A percentile compares a stretch with the other conserved stretches of the same genome.
phyloP scores from a whole-genome alignment of 2,888 invertebrate species.

The Tachina lurida region DNA sequence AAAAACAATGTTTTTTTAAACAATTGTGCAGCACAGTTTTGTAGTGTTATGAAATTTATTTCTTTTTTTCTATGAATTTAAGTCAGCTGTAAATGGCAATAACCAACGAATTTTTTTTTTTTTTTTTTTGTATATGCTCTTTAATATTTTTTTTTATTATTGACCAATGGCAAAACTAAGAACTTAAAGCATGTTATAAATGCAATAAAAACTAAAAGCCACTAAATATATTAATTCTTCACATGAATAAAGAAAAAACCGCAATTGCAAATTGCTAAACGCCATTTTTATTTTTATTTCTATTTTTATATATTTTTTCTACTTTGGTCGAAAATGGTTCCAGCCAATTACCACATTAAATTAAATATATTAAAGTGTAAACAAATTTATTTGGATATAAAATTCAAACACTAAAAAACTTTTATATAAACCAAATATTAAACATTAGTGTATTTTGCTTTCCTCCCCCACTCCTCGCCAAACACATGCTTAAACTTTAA shows the following conservation, averaged over 20 bases:
- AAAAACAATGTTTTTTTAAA: conserved; percentile 44
- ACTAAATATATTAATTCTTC: conserved; percentile 8
- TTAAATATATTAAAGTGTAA: conserved; percentile 39
- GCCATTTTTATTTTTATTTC: not conserved
- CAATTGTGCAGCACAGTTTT: conserved; percentile 37
- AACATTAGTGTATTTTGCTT: not conserved
- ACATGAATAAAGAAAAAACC: conserved; percentile 8
- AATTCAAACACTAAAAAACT: not conserved
- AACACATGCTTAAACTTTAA: conserved; percentile 1
- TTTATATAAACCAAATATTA: conserved; percentile 15
- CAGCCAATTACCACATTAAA: conserved; percentile 50
- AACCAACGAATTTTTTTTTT: not conserved
- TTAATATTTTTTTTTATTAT: not conserved
- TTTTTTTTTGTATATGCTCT: not conserved
- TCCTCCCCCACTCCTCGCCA: not conserved
- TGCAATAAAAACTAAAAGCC: conserved; percentile 16
- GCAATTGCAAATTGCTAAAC: conserved; percentile 24
- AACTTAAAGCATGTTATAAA: not conserved
- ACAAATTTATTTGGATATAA: conserved; percentile 19
- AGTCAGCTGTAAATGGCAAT: conserved; percentile 43
- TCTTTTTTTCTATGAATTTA: conserved; percentile 37
- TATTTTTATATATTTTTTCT: not conserved
- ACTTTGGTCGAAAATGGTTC: conserved; percentile 11
- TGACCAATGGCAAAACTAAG: not conserved
- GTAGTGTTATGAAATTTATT: conserved; percentile 23